Percentiles rank a stretch among this genome's conserved stretches.
Conservation (phyloP, 2,888 invertebrate species). For the Fragum whitleyi region DNA sequence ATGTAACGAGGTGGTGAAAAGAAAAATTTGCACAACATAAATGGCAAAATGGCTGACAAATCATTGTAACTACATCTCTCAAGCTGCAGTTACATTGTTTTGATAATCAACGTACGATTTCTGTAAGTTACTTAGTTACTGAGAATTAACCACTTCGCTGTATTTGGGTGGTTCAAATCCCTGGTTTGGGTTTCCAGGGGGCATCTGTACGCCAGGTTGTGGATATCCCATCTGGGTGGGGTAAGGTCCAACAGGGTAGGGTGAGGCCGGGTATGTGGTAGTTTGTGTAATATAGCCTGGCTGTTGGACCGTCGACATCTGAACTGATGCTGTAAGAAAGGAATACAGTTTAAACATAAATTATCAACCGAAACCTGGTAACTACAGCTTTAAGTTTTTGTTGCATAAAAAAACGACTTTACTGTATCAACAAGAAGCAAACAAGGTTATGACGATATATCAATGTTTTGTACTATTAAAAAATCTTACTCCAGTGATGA, state of each 20-base stretch:
- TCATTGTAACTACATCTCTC: not conserved
- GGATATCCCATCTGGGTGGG: slow-evolving; percentile 8
- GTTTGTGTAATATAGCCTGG: slow-evolving; percentile 6
- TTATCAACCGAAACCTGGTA: too few relatives aligned
- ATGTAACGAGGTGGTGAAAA: too few relatives aligned
- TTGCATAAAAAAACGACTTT: too few relatives aligned
- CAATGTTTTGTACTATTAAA: too few relatives aligned
- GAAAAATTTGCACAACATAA: too few relatives aligned
- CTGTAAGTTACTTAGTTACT: not conserved
- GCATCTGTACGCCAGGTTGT: slow-evolving; percentile 9
- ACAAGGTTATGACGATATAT: too few relatives aligned
- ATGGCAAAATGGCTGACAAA: not conserved
- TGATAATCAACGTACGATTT: not conserved
- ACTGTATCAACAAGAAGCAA: too few relatives aligned
- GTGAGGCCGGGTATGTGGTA: not conserved
- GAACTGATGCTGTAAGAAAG: not conserved
- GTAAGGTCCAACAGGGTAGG: slow-evolving; percentile 9
- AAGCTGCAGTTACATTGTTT: not conserved
- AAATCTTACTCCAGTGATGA: too few relatives aligned
- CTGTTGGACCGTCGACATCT: not conserved
- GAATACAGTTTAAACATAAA: too few relatives aligned
- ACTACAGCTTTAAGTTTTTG: too few relatives aligned
- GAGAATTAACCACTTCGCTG: slow-evolving; percentile 3
- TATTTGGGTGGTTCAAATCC: slow-evolving; percentile 20
- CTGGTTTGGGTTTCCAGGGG: slow-evolving; percentile 1